phyloP scores from a whole-genome alignment of 2,113 vertebrate genomes.

The Urocitellus parryii region DNA sequence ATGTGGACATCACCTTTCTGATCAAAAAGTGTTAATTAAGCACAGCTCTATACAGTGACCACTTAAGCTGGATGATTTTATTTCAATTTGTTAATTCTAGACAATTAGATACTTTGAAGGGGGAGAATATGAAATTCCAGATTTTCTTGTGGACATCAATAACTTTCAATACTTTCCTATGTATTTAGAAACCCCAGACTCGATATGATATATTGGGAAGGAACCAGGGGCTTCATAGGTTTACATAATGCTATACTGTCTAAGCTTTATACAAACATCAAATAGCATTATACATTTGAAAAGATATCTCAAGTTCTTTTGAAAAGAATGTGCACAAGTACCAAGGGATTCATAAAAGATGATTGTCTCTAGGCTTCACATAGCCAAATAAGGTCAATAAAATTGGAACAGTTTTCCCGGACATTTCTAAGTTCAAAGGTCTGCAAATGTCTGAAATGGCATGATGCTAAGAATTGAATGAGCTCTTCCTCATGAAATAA shows the following conservation, averaged over 20 bases:
- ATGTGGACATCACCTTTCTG: not conserved
- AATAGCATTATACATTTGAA: constrained; percentile 46
- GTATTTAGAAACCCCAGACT: constrained; percentile 56
- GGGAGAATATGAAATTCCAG: not conserved
- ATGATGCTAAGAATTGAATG: constrained; percentile 50
- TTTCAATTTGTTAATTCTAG: not conserved
- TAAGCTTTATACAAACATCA: not conserved
- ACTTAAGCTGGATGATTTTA: constrained; percentile 7
- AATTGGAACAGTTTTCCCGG: constrained; percentile 9
- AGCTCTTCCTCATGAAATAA: constrained; percentile 63
- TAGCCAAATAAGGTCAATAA: constrained; percentile 33
- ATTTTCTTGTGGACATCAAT: not conserved
- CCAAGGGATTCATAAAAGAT: constrained; percentile 7
- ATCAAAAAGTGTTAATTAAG: not conserved
- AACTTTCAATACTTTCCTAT: not conserved
- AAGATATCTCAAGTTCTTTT: not conserved
- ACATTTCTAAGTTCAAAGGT: constrained; percentile 55
- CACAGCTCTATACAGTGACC: not conserved
- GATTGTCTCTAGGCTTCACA: constrained; percentile 54
- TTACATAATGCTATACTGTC: not conserved
- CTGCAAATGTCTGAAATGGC: constrained; percentile 62
- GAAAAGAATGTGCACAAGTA: constrained; percentile 30
- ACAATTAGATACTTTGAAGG: not conserved
- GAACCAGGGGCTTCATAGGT: constrained; percentile 60
- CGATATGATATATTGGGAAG: constrained; percentile 32